Conservation (phyloP, 2,113 vertebrate species). For the Athene cunicularia region DNA sequence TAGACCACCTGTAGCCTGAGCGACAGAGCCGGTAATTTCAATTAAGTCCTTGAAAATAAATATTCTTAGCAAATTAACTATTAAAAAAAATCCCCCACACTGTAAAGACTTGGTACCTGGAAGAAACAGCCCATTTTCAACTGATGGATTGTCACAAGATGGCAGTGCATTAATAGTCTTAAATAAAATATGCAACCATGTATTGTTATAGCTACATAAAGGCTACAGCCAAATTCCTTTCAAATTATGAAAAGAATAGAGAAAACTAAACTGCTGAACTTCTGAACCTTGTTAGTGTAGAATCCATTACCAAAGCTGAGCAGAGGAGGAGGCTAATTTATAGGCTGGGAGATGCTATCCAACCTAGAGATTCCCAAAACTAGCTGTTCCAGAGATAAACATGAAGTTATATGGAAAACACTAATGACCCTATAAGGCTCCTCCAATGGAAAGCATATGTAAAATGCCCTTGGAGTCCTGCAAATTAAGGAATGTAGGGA, state of each 20-base stretch:
- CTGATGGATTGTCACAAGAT: neutral
- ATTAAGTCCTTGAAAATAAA: neutral
- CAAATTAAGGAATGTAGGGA: neutral
- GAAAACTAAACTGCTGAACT: neutral
- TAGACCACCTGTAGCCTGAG: neutral
- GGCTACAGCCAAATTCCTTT: neutral
- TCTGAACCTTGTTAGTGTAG: neutral
- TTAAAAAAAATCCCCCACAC: neutral
- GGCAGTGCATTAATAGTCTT: slow-evolving; percentile 14
- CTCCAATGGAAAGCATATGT: neutral
- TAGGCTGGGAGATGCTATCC: neutral
- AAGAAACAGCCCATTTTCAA: neutral
- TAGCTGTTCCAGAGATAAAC: neutral
- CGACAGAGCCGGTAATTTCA: neutral
- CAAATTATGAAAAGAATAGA: neutral
- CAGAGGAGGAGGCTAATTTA: neutral
- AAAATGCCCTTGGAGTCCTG: neutral
- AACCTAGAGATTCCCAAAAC: neutral
- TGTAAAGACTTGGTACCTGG: neutral
- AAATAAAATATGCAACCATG: neutral
- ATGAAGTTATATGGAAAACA: neutral
- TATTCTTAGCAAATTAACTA: neutral
- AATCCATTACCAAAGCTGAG: neutral
- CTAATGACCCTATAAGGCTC: neutral
- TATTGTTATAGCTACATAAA: neutral